Base-by-base conservation (phyloP, 2,888 invertebrate species). In the Amiota communis region DNA sequence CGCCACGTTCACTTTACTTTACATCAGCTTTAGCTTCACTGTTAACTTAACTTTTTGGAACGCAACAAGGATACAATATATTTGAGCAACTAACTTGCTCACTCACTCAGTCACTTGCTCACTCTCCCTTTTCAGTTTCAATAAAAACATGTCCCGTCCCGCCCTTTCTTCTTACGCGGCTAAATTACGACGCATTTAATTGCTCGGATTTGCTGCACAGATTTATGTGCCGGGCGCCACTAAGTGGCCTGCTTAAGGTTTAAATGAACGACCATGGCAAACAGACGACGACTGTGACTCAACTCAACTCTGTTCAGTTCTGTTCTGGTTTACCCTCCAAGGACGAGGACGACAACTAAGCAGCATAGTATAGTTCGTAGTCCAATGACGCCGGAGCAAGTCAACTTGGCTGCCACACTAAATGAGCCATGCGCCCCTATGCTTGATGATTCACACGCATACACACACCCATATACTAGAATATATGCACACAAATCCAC, bases 171-270 rank as follows among this genome's bases (percentile, higher is more conserved):
- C 51, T 72, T 61, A 57, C 70, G 75, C 73, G 64, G 78, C 80
- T 86, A 80, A 86, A 83, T 87, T 86, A 87, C 87, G 87, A 84
- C 85, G 79, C 81, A 83, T 85, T 86, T 87, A 86, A 86, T 87
- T 86, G 86, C 85, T 83, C 79, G 87, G 87, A 87, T 86, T 86
- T 87, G 80, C 81, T 74, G 87, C 85, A 83, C 84, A 87, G 86
- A 86, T 86, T 86, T 87, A 87, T 87, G 86, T 86, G 20, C 51
- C 67, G 67, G 13, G 67, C 78, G 79, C 77, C 83, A 85, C 86
- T 87, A 86, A 86, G 87, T 86, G 86, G 86, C 79, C 82, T 86
- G 87, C 87, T 86, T 86, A 86, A 80, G 82, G 82, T 84, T 85
- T 79, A 84, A 85, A 85, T 85, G 86, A 78, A 76, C 83, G 80